Base-by-base conservation (phyloP, 1,140 invertebrate species). In the Drosophila nannoptera region DNA sequence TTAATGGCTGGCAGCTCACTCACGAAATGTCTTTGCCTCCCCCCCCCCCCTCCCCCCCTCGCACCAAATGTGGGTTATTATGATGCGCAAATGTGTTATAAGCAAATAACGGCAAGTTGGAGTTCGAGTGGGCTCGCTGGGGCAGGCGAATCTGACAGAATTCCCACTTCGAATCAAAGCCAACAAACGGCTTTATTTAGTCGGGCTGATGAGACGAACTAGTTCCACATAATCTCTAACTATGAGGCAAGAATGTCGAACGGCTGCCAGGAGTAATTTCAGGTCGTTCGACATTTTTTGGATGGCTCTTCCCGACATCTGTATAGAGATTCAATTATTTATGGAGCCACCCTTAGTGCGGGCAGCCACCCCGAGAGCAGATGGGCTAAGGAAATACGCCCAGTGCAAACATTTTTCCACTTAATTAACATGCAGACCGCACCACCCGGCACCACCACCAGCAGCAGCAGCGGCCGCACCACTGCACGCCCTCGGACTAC, bases 41-140 rank as follows among this genome's bases (percentile, higher is more conserved):
- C 50, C 35, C 22, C 22, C 3, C 1, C 22, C 1, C 22, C 22
- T 22, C 22, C 22, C 22, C 22, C 22, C n/a, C n/a, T n/a, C n/a
- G n/a, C 29, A 12, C 32, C 58, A 67, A 81, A 82, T 81, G 78
- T 82, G 68, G 78, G 74, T 70, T 81, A 77, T 81, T 81, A 81
- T 77, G 78, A 81, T 77, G 77, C 63, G 77, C 78, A 81, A 80
- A 80, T 80, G 77, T 80, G 68, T 71, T 71, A 71, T 71, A 71
- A 66, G 52, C 61, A 65, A 69, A 69, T 64, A 64, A 49, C 38
- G 16, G 29, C 14, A 8, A 36, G 33, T 5, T 5, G 29, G 11
- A 12, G 22, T 22, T 22, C 22, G 22, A 22, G 22, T 22, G 22
- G 22, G 22, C 22, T 22, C 22, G 22, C 1, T 22, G 22, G 22